Conservation (phyloP, 2,113 vertebrate species). For the Budorcas taxicolor region DNA sequence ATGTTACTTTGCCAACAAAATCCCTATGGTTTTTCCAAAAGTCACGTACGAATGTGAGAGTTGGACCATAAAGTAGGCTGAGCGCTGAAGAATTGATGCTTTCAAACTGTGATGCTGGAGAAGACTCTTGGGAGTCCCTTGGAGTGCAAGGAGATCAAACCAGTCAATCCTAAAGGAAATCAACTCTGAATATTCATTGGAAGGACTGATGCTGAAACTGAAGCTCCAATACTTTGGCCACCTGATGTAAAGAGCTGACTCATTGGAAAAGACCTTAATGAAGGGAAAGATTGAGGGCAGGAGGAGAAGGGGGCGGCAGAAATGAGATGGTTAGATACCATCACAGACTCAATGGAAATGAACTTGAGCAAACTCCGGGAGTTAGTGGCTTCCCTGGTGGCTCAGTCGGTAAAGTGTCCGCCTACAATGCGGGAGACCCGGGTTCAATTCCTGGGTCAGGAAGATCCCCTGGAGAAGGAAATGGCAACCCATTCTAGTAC, state of each 20-base stretch:
- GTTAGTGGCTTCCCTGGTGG: not conserved
- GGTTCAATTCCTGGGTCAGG: not conserved
- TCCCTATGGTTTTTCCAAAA: not conserved
- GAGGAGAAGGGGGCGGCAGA: not conserved
- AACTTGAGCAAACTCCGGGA: not conserved
- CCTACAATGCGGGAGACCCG: not conserved
- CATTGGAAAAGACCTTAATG: not conserved
- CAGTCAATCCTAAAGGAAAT: not conserved
- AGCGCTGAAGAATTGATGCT: not conserved
- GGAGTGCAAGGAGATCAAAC: not conserved
- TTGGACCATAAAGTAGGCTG: not conserved
- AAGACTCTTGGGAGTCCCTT: not conserved
- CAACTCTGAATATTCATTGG: not conserved
- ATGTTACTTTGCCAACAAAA: not conserved
- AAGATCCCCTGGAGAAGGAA: not conserved
- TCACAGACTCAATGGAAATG: not conserved
- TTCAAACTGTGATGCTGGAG: not conserved
- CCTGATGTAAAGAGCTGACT: not conserved
- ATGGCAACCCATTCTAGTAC: not conserved
- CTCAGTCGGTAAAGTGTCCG: not conserved
- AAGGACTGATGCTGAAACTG: not conserved
- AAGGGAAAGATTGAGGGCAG: not conserved
- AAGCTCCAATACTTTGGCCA: not conserved
- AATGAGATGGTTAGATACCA: not conserved
- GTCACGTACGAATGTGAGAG: not conserved